phyloP scores from a whole-genome alignment of 2,888 invertebrate species.

The Pseudoips prasinana region DNA sequence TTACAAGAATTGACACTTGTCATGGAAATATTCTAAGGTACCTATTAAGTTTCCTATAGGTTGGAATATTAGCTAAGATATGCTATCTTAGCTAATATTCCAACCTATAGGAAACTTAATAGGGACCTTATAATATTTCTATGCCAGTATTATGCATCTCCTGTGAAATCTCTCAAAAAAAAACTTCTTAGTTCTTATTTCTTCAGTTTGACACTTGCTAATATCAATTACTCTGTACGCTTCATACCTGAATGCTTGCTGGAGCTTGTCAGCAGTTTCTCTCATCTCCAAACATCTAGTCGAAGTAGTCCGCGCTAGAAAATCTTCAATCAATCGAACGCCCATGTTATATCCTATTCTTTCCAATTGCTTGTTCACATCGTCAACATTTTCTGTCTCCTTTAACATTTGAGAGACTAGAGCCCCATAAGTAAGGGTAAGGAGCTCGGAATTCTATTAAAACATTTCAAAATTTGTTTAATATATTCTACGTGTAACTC shows the following conservation, averaged over 20 bases:
- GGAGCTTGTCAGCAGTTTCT: slow-evolving; percentile 98
- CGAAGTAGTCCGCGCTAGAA: slow-evolving; percentile 94
- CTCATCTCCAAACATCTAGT: slow-evolving; percentile 96
- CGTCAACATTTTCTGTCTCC: slow-evolving; percentile 97
- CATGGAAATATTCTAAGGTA: too few relatives aligned
- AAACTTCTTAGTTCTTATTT: too few relatives aligned
- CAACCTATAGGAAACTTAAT: too few relatives aligned
- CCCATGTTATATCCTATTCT: slow-evolving; percentile 99
- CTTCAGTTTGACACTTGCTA: too few relatives aligned
- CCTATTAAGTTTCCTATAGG: too few relatives aligned
- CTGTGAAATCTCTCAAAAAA: too few relatives aligned
- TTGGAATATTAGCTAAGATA: too few relatives aligned
- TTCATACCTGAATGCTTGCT: slow-evolving; percentile 86
- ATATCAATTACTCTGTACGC: too few relatives aligned
- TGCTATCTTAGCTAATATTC: too few relatives aligned
- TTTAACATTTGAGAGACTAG: slow-evolving; percentile 98
- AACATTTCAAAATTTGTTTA: slow-evolving; percentile 9
- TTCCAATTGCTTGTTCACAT: slow-evolving; percentile 98
- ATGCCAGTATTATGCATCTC: too few relatives aligned
- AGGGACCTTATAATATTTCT: too few relatives aligned
- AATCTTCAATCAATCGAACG: slow-evolving; percentile 98
- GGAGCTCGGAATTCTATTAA: slow-evolving; percentile 95
- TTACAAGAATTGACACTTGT: too few relatives aligned
- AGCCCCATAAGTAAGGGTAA: slow-evolving; percentile 98
- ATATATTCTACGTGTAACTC: not conserved